Conservation (phyloP, 2,888 invertebrate genomes). For the Gymnoscelis rufifasciata region DNA sequence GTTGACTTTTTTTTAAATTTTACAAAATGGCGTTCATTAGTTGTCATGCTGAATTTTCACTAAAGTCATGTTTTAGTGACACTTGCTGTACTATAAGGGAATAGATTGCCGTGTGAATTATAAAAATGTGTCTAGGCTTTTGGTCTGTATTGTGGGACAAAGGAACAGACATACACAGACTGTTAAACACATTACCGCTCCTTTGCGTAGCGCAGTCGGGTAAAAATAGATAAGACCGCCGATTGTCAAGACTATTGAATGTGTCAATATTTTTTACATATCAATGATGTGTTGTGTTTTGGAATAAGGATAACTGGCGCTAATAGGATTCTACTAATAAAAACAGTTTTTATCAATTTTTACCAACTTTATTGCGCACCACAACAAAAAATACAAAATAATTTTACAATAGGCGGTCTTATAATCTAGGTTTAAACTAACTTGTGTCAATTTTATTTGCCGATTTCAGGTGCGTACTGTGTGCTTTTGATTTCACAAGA, state of each 20-base stretch:
- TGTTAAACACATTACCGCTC: too few relatives aligned
- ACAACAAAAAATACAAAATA: conserved; percentile 14
- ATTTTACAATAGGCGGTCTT: conserved; percentile 17
- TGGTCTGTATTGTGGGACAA: too few relatives aligned
- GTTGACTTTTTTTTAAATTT: too few relatives aligned
- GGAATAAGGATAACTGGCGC: conserved; percentile 12
- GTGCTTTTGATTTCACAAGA: too few relatives aligned
- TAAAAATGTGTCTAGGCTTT: too few relatives aligned
- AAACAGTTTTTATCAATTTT: conserved; percentile 14
- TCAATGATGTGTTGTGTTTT: conserved; percentile 4
- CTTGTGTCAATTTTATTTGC: neutral
- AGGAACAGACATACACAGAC: too few relatives aligned
- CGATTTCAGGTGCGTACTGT: neutral
- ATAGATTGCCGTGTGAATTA: too few relatives aligned
- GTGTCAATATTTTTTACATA: conserved; percentile 5
- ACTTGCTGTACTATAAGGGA: too few relatives aligned
- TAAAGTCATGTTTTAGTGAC: too few relatives aligned
- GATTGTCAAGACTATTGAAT: conserved; percentile 6
- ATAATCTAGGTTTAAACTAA: conserved; percentile 17
- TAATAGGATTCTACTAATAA: conserved; percentile 17
- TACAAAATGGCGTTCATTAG: too few relatives aligned
- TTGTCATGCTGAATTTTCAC: too few relatives aligned
- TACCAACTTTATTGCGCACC: conserved; percentile 20
- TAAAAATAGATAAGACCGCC: conserved; percentile 14
- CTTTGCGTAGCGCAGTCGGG: too few relatives aligned